Base-by-base conservation (phyloP, 2,113 vertebrate species). In the Synchiropus splendidus region DNA sequence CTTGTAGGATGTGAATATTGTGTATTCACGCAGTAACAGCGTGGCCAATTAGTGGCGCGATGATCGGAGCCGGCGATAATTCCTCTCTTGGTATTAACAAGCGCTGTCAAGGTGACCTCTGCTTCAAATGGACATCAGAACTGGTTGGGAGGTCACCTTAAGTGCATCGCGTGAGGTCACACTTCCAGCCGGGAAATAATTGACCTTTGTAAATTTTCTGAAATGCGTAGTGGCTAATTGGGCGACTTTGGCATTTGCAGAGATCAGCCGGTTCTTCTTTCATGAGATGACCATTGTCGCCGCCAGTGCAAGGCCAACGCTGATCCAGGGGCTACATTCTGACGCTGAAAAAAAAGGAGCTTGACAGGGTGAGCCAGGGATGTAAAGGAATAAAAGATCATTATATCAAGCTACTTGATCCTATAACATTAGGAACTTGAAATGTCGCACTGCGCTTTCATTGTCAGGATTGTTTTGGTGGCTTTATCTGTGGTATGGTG, bases 151-250 rank as follows among this genome's bases (percentile, higher is more conserved):
- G 75, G 75, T 77, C 78, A 78, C 49, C 48, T 21, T 48, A 74
- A 75, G 72, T 83, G 68, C 72, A 74, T 78, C 76, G 74, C 67
- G 75, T 74, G 74, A 80, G 74, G 79, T 79, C 78, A 76, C 80
- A 80, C 79, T 83, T 80, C 80, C 74, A 83, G 80, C 80, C 73
- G 74, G 72, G 80, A 66, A 80, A 80, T 78, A 83, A 73, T 79
- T 80, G 80, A 66, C 78, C 78, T 79, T 80, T 79, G 76, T 64
- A 79, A 79, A 88, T 89, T 88, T 85, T 87, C 86, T 88, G 88
- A 89, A 90, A 86, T 87, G 88, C 88, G 89, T 88, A 89, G 75
- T 76, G 66, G 74, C 72, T 83, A 83, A 83, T 82, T 82, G 78
- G 79, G 75, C 79, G 74, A 77, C 75, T 74, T 60, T 80, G 79